Conservation (phyloP, 2,797 vertebrate species). For the Eulemur mongoz region DNA sequence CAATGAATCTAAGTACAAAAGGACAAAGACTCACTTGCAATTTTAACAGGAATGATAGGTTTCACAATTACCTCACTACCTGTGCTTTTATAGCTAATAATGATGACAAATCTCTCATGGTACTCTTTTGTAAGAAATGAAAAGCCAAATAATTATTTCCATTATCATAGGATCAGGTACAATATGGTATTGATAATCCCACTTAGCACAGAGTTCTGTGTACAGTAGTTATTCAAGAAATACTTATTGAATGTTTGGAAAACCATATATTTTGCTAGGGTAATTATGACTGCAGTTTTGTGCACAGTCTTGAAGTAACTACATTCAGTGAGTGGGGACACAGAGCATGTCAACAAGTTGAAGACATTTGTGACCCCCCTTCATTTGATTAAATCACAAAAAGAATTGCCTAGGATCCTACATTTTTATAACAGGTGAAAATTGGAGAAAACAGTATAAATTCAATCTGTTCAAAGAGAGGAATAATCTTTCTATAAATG, state of each 20-base stretch:
- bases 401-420: background rate
- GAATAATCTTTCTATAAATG: slow-evolving; percentile 16
- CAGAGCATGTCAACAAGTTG: background rate
- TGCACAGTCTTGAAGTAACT: background rate
- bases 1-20: background rate
- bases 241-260: background rate
- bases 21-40: background rate
- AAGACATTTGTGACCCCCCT: background rate
- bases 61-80: background rate
- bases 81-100: background rate
- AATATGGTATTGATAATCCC: background rate
- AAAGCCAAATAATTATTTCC: slow-evolving; percentile 10
- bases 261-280: background rate
- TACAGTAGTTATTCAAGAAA: background rate
- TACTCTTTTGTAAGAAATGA: background rate
- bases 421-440: background rate
- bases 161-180: background rate
- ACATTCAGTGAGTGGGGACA: background rate
- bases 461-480: background rate
- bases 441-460: background rate
- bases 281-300: background rate
- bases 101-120: background rate
- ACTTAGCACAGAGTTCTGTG: background rate
- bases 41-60: background rate
- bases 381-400: slow-evolving; percentile 14